Percentiles rank a stretch among this genome's conserved stretches.
Evolutionary conservation across 1,140 invertebrate genomes (phyloP).

Genomic region (Babylonia areolata): DNA sequence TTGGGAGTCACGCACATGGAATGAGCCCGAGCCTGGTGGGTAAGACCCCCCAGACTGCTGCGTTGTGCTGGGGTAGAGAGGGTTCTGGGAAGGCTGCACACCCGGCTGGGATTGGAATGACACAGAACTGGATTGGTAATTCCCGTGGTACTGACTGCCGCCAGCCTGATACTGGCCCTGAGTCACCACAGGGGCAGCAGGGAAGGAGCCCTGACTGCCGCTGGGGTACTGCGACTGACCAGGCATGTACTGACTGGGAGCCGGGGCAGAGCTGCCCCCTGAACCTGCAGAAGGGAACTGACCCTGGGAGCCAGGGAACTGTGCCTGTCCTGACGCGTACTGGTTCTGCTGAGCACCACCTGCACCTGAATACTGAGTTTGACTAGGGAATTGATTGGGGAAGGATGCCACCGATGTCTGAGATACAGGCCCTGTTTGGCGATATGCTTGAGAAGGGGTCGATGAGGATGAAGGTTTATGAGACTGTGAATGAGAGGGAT

Average conservation of each 20-base stretch:
- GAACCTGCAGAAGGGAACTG: conserved; percentile 37
- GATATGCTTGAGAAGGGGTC: conserved; percentile 40
- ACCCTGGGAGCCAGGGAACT: conserved; percentile 40
- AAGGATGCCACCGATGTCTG: conserved; percentile 34
- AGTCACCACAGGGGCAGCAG: conserved; percentile 25
- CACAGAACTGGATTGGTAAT: conserved; percentile 47
- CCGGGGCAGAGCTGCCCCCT: conserved; percentile 38
- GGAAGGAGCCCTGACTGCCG: conserved; percentile 18
- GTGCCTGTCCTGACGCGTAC: conserved; percentile 29
- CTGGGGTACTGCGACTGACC: conserved; percentile 54
- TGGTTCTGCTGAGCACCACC: conserved; percentile 33
- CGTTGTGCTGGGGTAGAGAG: conserved; percentile 47
- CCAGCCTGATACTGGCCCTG: conserved; percentile 56
- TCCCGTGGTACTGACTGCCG: conserved; percentile 51
- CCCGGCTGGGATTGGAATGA: conserved; percentile 51
- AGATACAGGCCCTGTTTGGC: conserved; percentile 32
- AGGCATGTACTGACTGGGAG: conserved; percentile 62
- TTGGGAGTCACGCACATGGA: conserved; percentile 56
- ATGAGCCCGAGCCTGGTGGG: conserved; percentile 50
- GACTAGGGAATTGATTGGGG: conserved; percentile 37
- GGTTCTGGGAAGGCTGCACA: conserved; percentile 33
- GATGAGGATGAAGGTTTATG: conserved; percentile 46
- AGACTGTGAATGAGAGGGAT: conserved; percentile 44
- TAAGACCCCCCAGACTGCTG: conserved; percentile 56
- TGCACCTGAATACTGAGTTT: conserved; percentile 28